Evolutionary conservation across 2,888 invertebrate genomes (phyloP), one percentile per base, ranked within the genome.

Genomic region (Erannis defoliaria): DNA sequence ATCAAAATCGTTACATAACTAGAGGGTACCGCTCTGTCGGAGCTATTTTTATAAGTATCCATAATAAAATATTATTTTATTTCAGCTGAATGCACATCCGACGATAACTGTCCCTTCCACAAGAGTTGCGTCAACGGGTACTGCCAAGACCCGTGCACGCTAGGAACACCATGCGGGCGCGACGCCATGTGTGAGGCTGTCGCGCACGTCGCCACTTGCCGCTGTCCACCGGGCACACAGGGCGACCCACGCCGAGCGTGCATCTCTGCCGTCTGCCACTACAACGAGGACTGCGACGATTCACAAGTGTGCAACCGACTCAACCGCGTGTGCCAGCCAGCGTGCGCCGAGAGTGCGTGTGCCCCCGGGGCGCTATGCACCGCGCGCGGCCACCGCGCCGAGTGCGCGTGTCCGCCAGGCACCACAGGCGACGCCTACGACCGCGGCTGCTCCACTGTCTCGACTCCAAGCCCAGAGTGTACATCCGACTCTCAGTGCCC

Each of bases 211-310:
- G 95, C 97, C 0, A 96, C 96, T 62, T 98, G 98, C 76, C 94
- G 94, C 60, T 98, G 98, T 82, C 98, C 97, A 40, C 88, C 94
- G 1, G 98, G 98, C 42, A 97, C 96, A 5, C 97, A 97, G 86
- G 98, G 98, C 40, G 96, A 97, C 85, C 96, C 97, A 1, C 94
- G 94, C 64, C 91, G 96, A 3, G 96, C 97, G 18, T 98, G 98
- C 79, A 96, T 98, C 60, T 95, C 96, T 1, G 97, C 96, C 8
- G 94, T 96, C 40, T 98, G 98, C 72, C 97, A 97, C 76, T 97
- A 97, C 84, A 97, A 98, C 78, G 97, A 97, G 76, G 98, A 98
- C 78, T 98, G 98, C 73, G 96, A 96, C 31, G 96, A 96, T 74
- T 94, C 96, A 67, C 97, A 98, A 85, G 95, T 96, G 33, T 98